A percentile compares a stretch with the other conserved stretches of the same genome.
These are phyloP conservation scores for Distichodus sexfasciatus DNA, from an alignment of 2,797 vertebrate genomes.

Conservation along the genomic window DNA sequence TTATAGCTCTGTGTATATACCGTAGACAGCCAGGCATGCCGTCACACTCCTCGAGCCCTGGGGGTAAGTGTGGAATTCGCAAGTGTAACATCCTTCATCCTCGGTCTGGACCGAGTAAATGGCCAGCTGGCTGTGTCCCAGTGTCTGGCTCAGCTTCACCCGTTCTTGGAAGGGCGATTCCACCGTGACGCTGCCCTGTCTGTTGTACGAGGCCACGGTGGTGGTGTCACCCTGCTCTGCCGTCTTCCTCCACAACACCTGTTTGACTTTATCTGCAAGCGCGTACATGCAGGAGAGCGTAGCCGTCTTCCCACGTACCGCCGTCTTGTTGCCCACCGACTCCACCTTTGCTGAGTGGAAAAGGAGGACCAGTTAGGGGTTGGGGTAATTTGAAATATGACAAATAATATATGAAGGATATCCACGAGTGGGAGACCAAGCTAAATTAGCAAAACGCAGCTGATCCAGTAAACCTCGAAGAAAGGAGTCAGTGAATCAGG, in stretches of 20 bases:
- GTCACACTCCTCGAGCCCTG: slow-evolving; percentile 59
- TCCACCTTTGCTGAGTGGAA: slow-evolving; percentile 60
- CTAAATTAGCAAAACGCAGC: too few relatives aligned
- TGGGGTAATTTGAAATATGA: background rate
- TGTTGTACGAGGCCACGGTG: slow-evolving; percentile 60
- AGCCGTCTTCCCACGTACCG: slow-evolving; percentile 53
- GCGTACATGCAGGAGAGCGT: slow-evolving; percentile 68
- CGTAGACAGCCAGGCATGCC: slow-evolving; percentile 67
- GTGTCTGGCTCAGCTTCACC: slow-evolving; percentile 57
- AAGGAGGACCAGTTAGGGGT: background rate
- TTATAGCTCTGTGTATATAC: slow-evolving; percentile 30
- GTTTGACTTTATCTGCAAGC: slow-evolving; percentile 57
- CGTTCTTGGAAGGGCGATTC: slow-evolving; percentile 50
- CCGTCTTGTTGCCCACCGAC: slow-evolving; percentile 65
- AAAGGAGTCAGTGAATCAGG: too few relatives aligned
- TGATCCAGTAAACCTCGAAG: too few relatives aligned
- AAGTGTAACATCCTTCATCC: slow-evolving; percentile 79
- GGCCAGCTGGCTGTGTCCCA: slow-evolving; percentile 62
- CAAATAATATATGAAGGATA: too few relatives aligned
- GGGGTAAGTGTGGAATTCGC: slow-evolving; percentile 73
- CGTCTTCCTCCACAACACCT: slow-evolving; percentile 76
- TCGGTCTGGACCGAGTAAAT: slow-evolving; percentile 60
- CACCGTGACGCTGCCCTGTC: background rate
- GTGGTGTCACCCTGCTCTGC: slow-evolving; percentile 65
- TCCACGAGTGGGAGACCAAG: too few relatives aligned